Percentiles rank a stretch among this genome's conserved stretches.
Evolutionary conservation across 2,888 invertebrate genomes (phyloP).

Genomic region (Andrena haemorrhoa): DNA sequence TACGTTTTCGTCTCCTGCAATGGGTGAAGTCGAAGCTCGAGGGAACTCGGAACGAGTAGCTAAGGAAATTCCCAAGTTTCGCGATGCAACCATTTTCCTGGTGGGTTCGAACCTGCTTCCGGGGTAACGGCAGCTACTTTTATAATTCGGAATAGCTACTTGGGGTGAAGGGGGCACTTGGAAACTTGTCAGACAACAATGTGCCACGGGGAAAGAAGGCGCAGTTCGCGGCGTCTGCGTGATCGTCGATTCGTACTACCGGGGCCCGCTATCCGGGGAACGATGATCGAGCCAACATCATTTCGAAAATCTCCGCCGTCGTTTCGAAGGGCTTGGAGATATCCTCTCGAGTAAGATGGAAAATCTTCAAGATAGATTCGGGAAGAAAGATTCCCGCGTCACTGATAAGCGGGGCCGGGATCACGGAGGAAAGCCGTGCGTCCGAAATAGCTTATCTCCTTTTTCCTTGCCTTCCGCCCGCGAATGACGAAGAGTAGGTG

Average conservation of each 20-base stretch:
- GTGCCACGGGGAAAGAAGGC: neutral
- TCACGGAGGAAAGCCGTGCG: conserved; percentile 52
- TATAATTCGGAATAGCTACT: conserved; percentile 15
- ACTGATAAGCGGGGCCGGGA: conserved; percentile 66
- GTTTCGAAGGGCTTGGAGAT: neutral
- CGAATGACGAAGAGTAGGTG: conserved; percentile 72
- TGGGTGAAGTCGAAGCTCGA: neutral
- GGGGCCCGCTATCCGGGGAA: neutral
- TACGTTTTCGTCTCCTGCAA: neutral
- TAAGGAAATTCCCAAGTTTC: conserved; percentile 14
- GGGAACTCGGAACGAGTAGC: neutral
- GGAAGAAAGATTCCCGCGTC: conserved; percentile 24
- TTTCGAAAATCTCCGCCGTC: neutral
- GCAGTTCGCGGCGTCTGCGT: neutral
- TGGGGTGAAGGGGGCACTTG: conserved; percentile 1
- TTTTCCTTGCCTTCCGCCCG: conserved; percentile 41
- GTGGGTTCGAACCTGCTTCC: neutral
- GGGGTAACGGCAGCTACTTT: conserved; percentile 27
- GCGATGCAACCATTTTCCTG: neutral
- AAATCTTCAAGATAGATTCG: conserved; percentile 42
- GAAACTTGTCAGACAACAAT: neutral
- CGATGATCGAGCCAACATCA: conserved; percentile 25
- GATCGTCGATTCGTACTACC: conserved; percentile 15
- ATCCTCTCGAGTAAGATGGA: conserved; percentile 10
- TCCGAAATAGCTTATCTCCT: conserved; percentile 71